Evolutionary conservation across 2,113 vertebrate species (phyloP).

Genomic region (Perognathus longimembris): DNA sequence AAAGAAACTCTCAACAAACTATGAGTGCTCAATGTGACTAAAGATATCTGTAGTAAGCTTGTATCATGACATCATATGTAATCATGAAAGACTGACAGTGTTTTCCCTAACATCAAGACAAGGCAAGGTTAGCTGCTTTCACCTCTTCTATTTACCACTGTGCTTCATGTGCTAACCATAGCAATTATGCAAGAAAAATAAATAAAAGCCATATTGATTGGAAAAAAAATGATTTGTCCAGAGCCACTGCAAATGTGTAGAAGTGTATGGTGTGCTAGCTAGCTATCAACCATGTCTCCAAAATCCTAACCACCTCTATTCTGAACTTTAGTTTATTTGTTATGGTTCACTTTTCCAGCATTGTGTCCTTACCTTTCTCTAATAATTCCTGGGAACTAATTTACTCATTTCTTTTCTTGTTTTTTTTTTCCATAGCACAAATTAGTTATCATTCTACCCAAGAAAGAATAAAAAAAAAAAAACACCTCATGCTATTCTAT

Average conservation of each 20-base stretch:
- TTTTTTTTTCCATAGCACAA: too few species aligned
- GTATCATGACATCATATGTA: neutral
- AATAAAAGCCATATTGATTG: neutral
- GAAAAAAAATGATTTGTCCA: neutral
- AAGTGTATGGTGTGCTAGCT: neutral
- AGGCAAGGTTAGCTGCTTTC: neutral
- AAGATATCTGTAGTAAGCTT: neutral
- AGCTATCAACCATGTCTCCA: neutral
- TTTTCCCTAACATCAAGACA: neutral
- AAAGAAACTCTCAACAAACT: neutral
- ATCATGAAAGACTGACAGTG: neutral
- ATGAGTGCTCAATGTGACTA: neutral
- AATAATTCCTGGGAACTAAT: too few species aligned
- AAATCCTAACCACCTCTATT: neutral
- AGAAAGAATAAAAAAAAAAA: too few species aligned
- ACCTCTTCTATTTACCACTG: neutral
- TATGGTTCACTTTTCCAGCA: too few species aligned
- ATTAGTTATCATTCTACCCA: too few species aligned
- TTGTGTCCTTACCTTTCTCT: too few species aligned
- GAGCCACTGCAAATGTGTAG: neutral
- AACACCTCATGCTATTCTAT: neutral
- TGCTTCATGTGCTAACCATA: neutral
- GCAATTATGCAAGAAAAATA: slow-evolving; percentile 24
- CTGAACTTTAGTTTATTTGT: too few species aligned
- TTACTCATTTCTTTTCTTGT: too few species aligned